A percentile compares a stretch with the other conserved stretches of the same genome.
phyloP scores from a whole-genome alignment of 2,797 vertebrate species.

The Rhinophrynus dorsalis region DNA sequence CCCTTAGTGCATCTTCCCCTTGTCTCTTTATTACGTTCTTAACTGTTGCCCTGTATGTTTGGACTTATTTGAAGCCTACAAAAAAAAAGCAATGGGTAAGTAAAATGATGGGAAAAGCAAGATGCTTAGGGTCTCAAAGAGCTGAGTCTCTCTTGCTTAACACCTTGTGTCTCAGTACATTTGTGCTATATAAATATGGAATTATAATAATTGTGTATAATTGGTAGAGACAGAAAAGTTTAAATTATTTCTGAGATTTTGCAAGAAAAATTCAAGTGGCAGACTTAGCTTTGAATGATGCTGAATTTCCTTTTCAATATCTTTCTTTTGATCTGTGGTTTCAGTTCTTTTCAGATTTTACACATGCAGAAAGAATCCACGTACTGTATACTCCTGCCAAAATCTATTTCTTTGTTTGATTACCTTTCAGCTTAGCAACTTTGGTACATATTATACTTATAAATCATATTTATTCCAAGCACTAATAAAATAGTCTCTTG shows the following conservation, averaged over 20 bases:
- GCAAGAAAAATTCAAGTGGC: slow-evolving; percentile 10
- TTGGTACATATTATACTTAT: slow-evolving; percentile 32
- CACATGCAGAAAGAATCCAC: slow-evolving; percentile 30
- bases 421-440: slow-evolving; percentile 37
- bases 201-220: not conserved
- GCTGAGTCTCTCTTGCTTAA: too few relatives aligned
- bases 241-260: slow-evolving; percentile 5
- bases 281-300: slow-evolving; percentile 5
- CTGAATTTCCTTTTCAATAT: slow-evolving; percentile 15
- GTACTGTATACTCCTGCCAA: slow-evolving; percentile 34
- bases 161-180: too few relatives aligned
- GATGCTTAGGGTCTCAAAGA: too few relatives aligned
- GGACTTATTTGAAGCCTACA: too few relatives aligned
- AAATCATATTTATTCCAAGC: slow-evolving; percentile 41
- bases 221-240: slow-evolving; percentile 15
- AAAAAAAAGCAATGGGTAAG: too few relatives aligned
- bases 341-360: slow-evolving; percentile 7
- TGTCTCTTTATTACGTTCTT: too few relatives aligned
- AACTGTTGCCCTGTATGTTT: too few relatives aligned
- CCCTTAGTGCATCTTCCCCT: too few relatives aligned
- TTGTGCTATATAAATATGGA: too few relatives aligned
- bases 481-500: slow-evolving; percentile 28
- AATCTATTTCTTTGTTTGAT: slow-evolving; percentile 47
- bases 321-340: slow-evolving; percentile 6
- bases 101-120: too few relatives aligned